These are phyloP conservation scores for Philotrypesis tridentata DNA, from an alignment of 1,140 invertebrate species.

Conservation along the genomic window DNA sequence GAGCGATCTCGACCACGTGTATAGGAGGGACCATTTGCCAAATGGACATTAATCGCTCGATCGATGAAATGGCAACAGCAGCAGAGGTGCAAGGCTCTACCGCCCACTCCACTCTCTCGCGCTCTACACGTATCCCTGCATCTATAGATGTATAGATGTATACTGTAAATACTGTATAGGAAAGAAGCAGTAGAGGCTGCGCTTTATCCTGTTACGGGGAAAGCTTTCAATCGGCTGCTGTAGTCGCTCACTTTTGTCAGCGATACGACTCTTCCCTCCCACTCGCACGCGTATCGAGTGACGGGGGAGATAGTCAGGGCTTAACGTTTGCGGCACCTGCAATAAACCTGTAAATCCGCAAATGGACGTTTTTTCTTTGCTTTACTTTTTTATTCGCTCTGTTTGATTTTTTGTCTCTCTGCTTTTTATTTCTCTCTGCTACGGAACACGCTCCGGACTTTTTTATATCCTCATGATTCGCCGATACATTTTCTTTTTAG, in stretches of 20 bases:
- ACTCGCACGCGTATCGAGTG: constrained; percentile 19
- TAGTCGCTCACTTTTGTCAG: constrained; percentile 38
- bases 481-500: too few species aligned
- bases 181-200: not conserved
- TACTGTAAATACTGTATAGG: not conserved
- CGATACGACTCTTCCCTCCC: not conserved
- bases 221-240: constrained; percentile 10
- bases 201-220: constrained; percentile 25
- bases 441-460: too few species aligned
- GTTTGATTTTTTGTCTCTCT: not conserved
- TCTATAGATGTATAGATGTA: too few species aligned
- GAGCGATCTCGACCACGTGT: not conserved
- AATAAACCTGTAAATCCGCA: constrained; percentile 48
- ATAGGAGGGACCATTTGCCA: constrained; percentile 15
- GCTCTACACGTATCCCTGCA: not conserved
- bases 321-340: constrained; percentile 39
- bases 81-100: not conserved
- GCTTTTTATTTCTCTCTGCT: not conserved
- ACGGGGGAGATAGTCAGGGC: constrained; percentile 20
- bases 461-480: constrained; percentile 24
- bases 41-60: constrained; percentile 41
- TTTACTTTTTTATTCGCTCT: constrained; percentile 4
- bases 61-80: constrained; percentile 7
- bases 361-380: constrained; percentile 36
- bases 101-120: not conserved